phyloP scores from a whole-genome alignment of 2,888 invertebrate species.

The Neoaliturus tenellus region DNA sequence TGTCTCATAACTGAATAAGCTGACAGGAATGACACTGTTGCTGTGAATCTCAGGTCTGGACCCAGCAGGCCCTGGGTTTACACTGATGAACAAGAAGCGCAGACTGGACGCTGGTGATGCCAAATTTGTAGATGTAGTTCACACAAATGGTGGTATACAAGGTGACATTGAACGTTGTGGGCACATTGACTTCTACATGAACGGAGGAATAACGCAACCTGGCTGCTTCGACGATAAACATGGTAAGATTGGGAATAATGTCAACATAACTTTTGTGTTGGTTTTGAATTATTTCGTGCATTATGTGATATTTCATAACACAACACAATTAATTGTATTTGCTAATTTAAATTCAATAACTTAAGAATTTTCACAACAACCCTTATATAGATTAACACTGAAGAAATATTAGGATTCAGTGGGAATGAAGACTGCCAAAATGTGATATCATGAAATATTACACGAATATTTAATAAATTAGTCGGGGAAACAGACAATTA shows the following conservation, averaged over 20 bases:
- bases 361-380: no score
- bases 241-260: slow-evolving; percentile 67
- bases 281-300: background rate
- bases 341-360: no score
- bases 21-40: no score
- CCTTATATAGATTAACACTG: no score
- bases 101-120: slow-evolving; percentile 81
- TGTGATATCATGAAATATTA: no score
- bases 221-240: slow-evolving; percentile 75
- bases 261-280: background rate
- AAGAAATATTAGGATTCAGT: no score
- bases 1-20: no score
- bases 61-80: slow-evolving; percentile 82
- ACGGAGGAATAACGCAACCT: slow-evolving; percentile 82
- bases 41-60: slow-evolving; percentile 78
- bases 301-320: background rate
- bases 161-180: slow-evolving; percentile 81
- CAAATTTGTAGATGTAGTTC: slow-evolving; percentile 82
- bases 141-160: slow-evolving; percentile 82
- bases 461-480: no score
- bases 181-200: slow-evolving; percentile 83
- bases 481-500: no score
- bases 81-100: slow-evolving; percentile 71
- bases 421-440: no score
- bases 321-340: slow-evolving; percentile 55